Base-by-base conservation (phyloP, 2,113 vertebrate genomes). In the Phylloscopus trochiloides region DNA sequence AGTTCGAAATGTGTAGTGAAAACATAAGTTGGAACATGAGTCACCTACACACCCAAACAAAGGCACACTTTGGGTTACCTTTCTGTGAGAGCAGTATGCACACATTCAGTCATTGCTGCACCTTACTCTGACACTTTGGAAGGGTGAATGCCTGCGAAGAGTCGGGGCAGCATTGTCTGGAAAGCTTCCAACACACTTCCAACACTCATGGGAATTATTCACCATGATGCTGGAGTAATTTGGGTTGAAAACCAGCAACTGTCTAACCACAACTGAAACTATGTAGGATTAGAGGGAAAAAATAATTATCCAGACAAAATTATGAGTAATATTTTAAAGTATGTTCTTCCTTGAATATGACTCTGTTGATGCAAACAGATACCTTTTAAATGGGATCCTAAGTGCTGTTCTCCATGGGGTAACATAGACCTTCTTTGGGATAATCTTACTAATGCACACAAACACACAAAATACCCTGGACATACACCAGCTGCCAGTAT, bases 81-180 rank as follows among this genome's bases (percentile, higher is more conserved):
- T 74, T 86, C 62, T 54, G 9, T 40, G 8, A 34, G 28, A 86
- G 51, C 34, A 80, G 10, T 22, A 16, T 12, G 32, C 17, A 54
- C 1, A 10, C 20, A 13, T 52, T 31, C 32, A 66, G 61, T 20
- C 31, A 31, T 50, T 88, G 79, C 66, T 92, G 42, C 42, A 45
- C 29, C 42, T 93, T 82, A n/a, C 38, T 82, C 28, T 86, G 74
- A 70, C 67, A 79, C 10, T 1, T 79, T 63, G 47, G 34, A 86
- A 32, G 0, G 0, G 1, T 6, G 1, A 51, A 62, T 28, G 17
- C 25, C 42, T 52, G 22, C 16, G 26, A 65, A 52, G 54, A 58
- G 16, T 13, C 73, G 58, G 58, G 62, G 42, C 28, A 82, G 45
- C 13, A 19, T 29, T 79, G 20, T 20, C 40, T 78, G 73, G 80